A percentile compares a stretch with the other conserved stretches of the same genome.
These are phyloP conservation scores for Labeo catla DNA, from an alignment of 2,113 vertebrate genomes.

Conservation along the genomic window DNA sequence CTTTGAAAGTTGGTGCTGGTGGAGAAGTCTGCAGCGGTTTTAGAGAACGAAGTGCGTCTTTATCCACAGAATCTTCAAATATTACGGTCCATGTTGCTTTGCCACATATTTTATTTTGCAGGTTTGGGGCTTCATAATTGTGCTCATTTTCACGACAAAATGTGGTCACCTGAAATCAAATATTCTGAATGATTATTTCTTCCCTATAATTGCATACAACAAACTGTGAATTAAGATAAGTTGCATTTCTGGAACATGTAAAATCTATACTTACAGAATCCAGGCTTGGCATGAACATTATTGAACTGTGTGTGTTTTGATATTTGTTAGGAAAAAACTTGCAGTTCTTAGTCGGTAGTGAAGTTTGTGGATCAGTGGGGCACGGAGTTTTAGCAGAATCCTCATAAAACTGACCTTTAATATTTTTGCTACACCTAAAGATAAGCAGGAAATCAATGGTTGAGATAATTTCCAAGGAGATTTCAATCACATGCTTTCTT, in stretches of 20 bases:
- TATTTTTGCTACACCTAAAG: slow-evolving; percentile 23
- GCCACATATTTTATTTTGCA: slow-evolving; percentile 74
- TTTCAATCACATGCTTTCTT: background rate
- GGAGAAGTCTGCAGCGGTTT: slow-evolving; percentile 46
- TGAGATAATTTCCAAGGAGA: background rate
- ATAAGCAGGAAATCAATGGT: background rate
- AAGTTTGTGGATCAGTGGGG: background rate
- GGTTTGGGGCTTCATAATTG: slow-evolving; percentile 72
- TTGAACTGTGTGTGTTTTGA: slow-evolving; percentile 45
- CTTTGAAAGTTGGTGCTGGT: slow-evolving; percentile 60
- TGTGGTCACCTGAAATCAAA: slow-evolving; percentile 66
- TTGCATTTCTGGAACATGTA: background rate
- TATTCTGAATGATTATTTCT: background rate
- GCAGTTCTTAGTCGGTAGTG: slow-evolving; percentile 1
- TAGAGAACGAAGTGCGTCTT: slow-evolving; percentile 40
- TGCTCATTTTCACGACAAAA: slow-evolving; percentile 72
- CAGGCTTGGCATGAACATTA: slow-evolving; percentile 54
- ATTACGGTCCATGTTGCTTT: slow-evolving; percentile 74
- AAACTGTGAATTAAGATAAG: background rate
- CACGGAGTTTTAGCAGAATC: background rate
- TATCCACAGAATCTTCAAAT: slow-evolving; percentile 60
- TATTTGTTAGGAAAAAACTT: slow-evolving; percentile 35
- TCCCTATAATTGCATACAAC: background rate
- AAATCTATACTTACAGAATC: slow-evolving; percentile 44
- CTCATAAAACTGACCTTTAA: background rate